Evolutionary conservation across 2,113 vertebrate species (phyloP).

Genomic region (Pheucticus melanocephalus): DNA sequence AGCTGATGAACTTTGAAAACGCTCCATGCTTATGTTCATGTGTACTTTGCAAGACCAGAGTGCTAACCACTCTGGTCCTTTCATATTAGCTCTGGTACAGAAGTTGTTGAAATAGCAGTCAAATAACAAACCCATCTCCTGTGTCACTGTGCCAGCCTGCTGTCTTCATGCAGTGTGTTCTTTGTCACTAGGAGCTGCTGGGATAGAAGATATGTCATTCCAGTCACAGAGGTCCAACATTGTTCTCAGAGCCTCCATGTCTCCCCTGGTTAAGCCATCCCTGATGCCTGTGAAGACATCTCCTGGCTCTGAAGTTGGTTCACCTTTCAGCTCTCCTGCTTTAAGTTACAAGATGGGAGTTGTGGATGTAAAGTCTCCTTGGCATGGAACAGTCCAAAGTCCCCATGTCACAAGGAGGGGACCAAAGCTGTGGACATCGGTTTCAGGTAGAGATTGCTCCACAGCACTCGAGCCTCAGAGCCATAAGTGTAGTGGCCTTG

Average conservation of each 20-base stretch:
- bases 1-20: neutral
- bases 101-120: neutral
- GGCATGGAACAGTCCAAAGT: conserved; percentile 79
- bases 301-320: conserved; percentile 76
- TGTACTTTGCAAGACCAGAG: neutral
- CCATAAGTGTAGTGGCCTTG: neutral
- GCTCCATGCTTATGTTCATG: neutral
- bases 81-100: neutral
- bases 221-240: conserved; percentile 70
- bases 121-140: neutral
- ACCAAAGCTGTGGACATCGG: conserved; percentile 88
- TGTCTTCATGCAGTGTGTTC: neutral
- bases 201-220: conserved; percentile 71
- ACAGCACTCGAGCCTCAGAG: neutral
- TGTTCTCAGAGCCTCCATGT: conserved; percentile 69
- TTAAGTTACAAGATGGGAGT: conserved; percentile 71
- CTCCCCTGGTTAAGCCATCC: conserved; percentile 77
- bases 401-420: conserved; percentile 81
- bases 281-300: conserved; percentile 63
- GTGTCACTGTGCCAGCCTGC: neutral
- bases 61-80: neutral
- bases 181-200: conserved; percentile 57
- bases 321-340: conserved; percentile 79
- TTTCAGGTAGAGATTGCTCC: conserved; percentile 74
- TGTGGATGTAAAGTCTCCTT: conserved; percentile 77